Evolutionary conservation across 2,797 vertebrate species (phyloP).

Genomic region (Emydoidea blandingii): DNA sequence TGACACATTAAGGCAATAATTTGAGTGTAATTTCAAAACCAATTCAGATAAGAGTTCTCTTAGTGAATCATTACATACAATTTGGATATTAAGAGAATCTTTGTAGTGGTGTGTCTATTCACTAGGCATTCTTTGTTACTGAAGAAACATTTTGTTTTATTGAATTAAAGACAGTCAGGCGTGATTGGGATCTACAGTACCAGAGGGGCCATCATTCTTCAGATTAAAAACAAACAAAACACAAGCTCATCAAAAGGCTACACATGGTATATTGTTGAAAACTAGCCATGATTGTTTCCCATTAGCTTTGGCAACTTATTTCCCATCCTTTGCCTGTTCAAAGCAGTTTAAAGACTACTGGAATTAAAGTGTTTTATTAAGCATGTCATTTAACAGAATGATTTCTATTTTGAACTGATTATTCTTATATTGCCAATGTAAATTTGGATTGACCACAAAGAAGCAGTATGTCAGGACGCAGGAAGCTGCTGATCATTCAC

Average conservation of each 20-base stretch:
- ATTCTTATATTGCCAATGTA: slow-evolving; percentile 23
- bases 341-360: background rate
- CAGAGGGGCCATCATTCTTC: slow-evolving; percentile 1
- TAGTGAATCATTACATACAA: background rate
- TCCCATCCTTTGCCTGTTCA: background rate
- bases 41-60: background rate
- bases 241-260: background rate
- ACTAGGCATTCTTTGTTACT: background rate
- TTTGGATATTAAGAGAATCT: background rate
- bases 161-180: background rate
- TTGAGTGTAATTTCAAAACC: slow-evolving; percentile 22
- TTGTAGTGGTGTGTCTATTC: background rate
- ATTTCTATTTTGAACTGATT: slow-evolving; percentile 32
- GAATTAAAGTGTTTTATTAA: slow-evolving; percentile 27
- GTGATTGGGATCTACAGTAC: background rate
- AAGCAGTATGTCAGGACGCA: background rate
- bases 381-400: slow-evolving; percentile 3
- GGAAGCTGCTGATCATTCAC: background rate
- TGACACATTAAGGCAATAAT: slow-evolving; percentile 39
- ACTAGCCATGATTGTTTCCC: slow-evolving; percentile 19
- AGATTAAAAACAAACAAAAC: slow-evolving; percentile 14
- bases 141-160: background rate
- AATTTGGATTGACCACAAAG: background rate
- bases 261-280: background rate
- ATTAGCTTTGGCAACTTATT: slow-evolving; percentile 39